Conservation (phyloP, 2,888 invertebrate genomes). For the Limenitis camilla region DNA sequence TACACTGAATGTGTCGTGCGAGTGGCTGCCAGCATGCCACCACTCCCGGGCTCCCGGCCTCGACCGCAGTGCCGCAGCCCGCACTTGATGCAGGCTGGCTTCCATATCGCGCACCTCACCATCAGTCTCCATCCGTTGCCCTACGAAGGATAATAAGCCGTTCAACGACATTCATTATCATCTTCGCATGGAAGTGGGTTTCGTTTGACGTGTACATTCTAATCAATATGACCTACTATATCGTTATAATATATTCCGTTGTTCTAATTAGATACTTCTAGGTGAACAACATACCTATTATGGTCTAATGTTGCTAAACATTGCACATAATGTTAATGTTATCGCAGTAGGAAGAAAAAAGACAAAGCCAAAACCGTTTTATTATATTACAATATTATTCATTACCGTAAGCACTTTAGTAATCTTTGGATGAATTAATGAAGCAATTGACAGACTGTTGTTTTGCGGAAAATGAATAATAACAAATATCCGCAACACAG, state of each 20-base stretch:
- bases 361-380: slow-evolving; percentile 41
- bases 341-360: slow-evolving; percentile 56
- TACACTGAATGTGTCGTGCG: slow-evolving; percentile 59
- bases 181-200: slow-evolving; percentile 33
- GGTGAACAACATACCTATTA: background rate
- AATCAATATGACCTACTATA: slow-evolving; percentile 30
- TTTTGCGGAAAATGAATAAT: slow-evolving; percentile 60
- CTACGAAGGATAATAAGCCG: slow-evolving; percentile 57
- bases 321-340: slow-evolving; percentile 4
- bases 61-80: slow-evolving; percentile 46
- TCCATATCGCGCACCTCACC: slow-evolving; percentile 42
- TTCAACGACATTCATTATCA: slow-evolving; percentile 55
- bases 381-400: too few relatives aligned
- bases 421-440: background rate
- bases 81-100: slow-evolving; percentile 51
- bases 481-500: slow-evolving; percentile 55
- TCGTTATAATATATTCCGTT: slow-evolving; percentile 21
- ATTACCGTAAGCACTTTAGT: too few relatives aligned
- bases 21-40: slow-evolving; percentile 33
- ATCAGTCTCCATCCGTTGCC: slow-evolving; percentile 49
- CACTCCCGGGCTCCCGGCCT: slow-evolving; percentile 63
- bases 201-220: slow-evolving; percentile 27
- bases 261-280: slow-evolving; percentile 7
- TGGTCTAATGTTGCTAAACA: too few relatives aligned
- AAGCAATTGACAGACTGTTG: slow-evolving; percentile 4